These are phyloP conservation scores for Sturmia bella DNA, from an alignment of 2,888 invertebrate genomes.

Conservation along the genomic window DNA sequence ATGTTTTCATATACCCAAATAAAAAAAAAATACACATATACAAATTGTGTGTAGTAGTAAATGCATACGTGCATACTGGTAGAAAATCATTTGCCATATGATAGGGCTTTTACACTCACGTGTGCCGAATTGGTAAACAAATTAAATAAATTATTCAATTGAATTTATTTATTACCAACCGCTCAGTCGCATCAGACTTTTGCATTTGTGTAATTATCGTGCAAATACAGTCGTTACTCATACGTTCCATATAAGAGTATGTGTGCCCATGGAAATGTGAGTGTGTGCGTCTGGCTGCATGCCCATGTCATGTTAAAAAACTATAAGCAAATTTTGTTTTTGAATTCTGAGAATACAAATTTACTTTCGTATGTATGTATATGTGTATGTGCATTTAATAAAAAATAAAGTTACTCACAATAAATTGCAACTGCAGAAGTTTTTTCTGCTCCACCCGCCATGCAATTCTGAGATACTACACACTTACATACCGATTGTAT, in stretches of 20 bases:
- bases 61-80: slow-evolving; percentile 44
- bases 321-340: no score
- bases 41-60: slow-evolving; percentile 1
- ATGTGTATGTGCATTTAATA: no score
- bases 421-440: no score
- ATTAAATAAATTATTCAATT: slow-evolving; percentile 81
- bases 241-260: background rate
- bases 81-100: slow-evolving; percentile 60
- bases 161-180: slow-evolving; percentile 79
- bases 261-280: background rate
- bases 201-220: slow-evolving; percentile 78
- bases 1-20: background rate
- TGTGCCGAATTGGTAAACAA: slow-evolving; percentile 75
- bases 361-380: background rate
- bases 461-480: no score
- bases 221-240: slow-evolving; percentile 68
- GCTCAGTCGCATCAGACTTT: slow-evolving; percentile 71
- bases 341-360: background rate
- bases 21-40: background rate
- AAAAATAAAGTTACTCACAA: no score
- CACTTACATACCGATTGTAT: no score
- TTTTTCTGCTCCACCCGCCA: no score
- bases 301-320: no score
- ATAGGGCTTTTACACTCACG: slow-evolving; percentile 67
- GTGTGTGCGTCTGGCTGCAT: background rate